Evolutionary conservation across 2,113 vertebrate genomes (phyloP), one percentile per base, ranked within the genome.

Genomic region (Anarhynchus alexandrinus): DNA sequence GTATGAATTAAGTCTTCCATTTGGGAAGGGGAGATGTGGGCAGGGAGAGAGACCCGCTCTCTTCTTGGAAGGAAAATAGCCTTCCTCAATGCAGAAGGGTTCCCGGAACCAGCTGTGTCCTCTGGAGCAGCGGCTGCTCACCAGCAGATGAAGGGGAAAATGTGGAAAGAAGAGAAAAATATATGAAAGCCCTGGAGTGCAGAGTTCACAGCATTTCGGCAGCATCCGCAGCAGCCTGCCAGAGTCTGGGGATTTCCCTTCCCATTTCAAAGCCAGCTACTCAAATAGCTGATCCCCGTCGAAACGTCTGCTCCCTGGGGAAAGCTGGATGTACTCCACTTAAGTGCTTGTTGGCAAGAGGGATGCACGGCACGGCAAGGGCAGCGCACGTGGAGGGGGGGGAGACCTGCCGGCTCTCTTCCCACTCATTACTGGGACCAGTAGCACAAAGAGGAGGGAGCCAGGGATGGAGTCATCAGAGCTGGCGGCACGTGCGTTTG

Each of bases 401-500:
- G 17, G 22, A 64, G 67, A 34, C 10, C 47, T 34, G 61, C 15
- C 0, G 1, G 10, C 42, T 51, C 61, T 22, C 23, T 22, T 19
- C 23, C 12, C 3, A 0, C 27, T 73, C 6, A 1, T 40, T 19
- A 1, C 81, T n/a, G 43, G 32, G 77, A 71, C 10, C 72, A 43
- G 51, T 14, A 43, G 57, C 51, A 34, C 34, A 1, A 22, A 9
- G n/a, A 25, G 51, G 34, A 32, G 30, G 86, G 45, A 42, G 27
- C 13, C 64, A 40, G n/a, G 78, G 78, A 40, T 25, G 2, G 10
- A 80, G 43, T 9, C 1, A 0, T 6, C 47, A 38, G 49, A 52
- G 49, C 7, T 30, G 45, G 25, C 0, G 0, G 40, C 13, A n/a
- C 18, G 10, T 29, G 10, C 11, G 0, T 16, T 5, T 23, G 76